phyloP scores from a whole-genome alignment of 2,113 vertebrate species.

The Peromyscus californicus region DNA sequence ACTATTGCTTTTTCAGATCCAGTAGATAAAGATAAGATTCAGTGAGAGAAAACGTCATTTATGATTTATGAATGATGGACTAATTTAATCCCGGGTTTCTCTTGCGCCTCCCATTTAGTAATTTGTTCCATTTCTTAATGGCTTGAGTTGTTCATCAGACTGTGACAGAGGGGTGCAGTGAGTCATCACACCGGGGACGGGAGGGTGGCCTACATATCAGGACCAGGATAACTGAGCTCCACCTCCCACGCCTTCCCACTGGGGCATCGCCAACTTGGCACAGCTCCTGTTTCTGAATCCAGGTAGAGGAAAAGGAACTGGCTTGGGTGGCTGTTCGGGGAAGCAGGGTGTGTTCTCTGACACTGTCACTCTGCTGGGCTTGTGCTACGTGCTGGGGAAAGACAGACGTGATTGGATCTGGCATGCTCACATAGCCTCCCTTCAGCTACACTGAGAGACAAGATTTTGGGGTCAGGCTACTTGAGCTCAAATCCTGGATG shows the following conservation, averaged over 20 bases:
- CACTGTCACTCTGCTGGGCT: not conserved
- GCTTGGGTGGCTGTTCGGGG: fast-evolving
- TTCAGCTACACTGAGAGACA: not conserved
- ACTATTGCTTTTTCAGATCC: not conserved
- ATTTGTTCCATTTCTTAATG: conserved; percentile 81
- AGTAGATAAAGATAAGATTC: not conserved
- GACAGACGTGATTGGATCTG: too few species aligned
- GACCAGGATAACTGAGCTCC: not conserved
- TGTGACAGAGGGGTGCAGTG: conserved; percentile 48
- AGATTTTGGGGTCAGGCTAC: not conserved
- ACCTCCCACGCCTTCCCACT: fast-evolving
- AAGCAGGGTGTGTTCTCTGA: not conserved
- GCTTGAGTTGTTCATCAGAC: conserved; percentile 73
- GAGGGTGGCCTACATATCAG: conserved; percentile 62
- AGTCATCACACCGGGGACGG: conserved; percentile 62
- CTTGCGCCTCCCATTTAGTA: conserved; percentile 71
- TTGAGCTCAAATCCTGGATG: too few species aligned
- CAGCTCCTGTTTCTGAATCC: not conserved
- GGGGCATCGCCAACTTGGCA: not conserved
- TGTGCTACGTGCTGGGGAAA: fast-evolving
- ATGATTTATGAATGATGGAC: conserved; percentile 80
- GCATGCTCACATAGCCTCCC: fast-evolving
- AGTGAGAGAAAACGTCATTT: conserved; percentile 46
- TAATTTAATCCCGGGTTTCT: conserved; percentile 71
- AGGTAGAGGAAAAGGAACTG: not conserved